A percentile compares a stretch with the other conserved stretches of the same genome.
phyloP scores from a whole-genome alignment of 64 coral and sea anemone genomes.

The Catalaphyllia jardinei region DNA sequence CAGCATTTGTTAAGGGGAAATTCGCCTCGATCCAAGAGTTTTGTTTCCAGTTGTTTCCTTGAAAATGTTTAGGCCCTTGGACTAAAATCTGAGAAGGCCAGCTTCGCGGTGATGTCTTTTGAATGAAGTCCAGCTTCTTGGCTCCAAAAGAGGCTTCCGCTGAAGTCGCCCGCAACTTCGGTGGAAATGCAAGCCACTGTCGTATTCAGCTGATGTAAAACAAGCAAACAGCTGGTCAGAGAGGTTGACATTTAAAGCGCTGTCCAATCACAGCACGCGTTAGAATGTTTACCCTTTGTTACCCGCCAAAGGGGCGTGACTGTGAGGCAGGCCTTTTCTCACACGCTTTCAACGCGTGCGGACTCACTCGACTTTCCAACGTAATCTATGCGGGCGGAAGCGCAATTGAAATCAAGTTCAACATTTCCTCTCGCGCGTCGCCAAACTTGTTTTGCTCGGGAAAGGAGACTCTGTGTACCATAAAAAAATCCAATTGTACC shows the following conservation, averaged over 20 bases:
- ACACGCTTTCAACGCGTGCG: conserved; percentile 70
- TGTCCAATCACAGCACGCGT: conserved; percentile 74
- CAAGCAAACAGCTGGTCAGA: conserved; percentile 76
- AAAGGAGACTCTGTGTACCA: background rate
- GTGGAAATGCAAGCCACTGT: conserved; percentile 67
- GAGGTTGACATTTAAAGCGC: conserved; percentile 66
- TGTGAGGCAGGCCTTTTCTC: conserved; percentile 31
- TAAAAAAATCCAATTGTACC: background rate
- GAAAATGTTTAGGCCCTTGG: background rate
- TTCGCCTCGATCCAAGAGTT: conserved; percentile 26
- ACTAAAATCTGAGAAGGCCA: conserved; percentile 58
- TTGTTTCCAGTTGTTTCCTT: background rate
- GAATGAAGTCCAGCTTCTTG: conserved; percentile 47
- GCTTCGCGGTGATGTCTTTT: conserved; percentile 55
- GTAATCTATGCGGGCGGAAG: conserved; percentile 1
- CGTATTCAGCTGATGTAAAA: conserved; percentile 74
- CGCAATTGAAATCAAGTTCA: background rate
- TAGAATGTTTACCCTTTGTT: conserved; percentile 68
- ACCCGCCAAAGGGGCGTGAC: conserved; percentile 84
- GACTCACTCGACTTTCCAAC: background rate
- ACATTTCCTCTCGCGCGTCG: too few relatives aligned
- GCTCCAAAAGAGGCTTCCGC: conserved; percentile 48
- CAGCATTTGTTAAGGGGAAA: conserved; percentile 53
- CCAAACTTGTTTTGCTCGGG: background rate
- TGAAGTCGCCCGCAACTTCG: conserved; percentile 98